phyloP scores from a whole-genome alignment of 2,113 vertebrate genomes.

The Lepus americanus region DNA sequence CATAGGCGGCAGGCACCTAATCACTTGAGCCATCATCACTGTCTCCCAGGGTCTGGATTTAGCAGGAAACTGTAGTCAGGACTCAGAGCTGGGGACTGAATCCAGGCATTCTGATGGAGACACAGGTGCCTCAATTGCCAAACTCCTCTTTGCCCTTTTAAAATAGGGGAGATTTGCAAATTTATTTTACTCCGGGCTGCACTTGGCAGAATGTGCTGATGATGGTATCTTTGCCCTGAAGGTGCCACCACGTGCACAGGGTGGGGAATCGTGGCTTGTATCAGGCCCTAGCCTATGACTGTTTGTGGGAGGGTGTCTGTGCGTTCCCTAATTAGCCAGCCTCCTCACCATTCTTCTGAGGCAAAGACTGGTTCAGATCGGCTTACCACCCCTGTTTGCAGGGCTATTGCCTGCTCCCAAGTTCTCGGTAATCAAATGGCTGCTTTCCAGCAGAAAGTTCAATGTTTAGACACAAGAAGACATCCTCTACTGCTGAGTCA shows the following conservation, averaged over 20 bases:
- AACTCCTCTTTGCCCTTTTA: not conserved
- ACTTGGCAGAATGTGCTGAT: not conserved
- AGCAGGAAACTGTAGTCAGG: no score
- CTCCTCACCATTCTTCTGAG: not conserved
- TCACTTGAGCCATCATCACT: no score
- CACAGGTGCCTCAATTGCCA: no score
- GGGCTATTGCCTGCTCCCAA: not conserved
- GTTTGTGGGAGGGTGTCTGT: not conserved
- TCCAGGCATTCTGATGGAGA: no score
- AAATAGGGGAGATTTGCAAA: not conserved
- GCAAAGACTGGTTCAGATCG: not conserved
- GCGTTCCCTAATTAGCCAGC: not conserved
- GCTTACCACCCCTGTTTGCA: not conserved
- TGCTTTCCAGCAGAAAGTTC: slow-evolving; percentile 38
- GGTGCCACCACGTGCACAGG: rapidly evolving
- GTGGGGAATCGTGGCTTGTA: not conserved
- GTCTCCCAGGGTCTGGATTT: no score
- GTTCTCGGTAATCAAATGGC: not conserved
- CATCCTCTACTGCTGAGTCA: not conserved
- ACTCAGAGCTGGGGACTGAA: no score
- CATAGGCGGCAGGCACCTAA: no score
- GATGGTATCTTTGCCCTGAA: not conserved
- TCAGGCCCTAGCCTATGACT: no score
- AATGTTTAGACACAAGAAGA: slow-evolving; percentile 64
- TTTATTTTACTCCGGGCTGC: not conserved